Evolutionary conservation across 2,888 invertebrate species (phyloP), one percentile per base, ranked within the genome.

Genomic region (Drosophila greeni): DNA sequence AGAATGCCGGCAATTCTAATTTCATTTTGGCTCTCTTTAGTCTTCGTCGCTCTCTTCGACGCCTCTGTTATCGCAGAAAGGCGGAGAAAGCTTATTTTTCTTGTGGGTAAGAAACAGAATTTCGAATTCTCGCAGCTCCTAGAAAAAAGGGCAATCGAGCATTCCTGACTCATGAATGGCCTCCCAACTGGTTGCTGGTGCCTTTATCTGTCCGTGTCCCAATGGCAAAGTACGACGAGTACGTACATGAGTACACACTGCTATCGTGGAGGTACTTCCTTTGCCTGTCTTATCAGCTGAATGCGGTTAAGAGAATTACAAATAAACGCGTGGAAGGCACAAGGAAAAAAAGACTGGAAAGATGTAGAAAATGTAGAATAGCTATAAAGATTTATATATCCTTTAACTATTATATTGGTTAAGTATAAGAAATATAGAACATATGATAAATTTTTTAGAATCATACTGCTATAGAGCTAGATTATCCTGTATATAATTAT

Each of bases 131-230:
- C 57, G 24, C 31, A 55, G 57, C 55, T 75, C 70, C 74, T 74
- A 69, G 74, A 40, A 47, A 37, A 57, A 55, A 47, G 61, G 53
- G 65, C 60, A 52, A 56, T 57, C 42, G 42, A 45, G 23, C 66
- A 74, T 76, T 71, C 66, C 73, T 76, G 67, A 55, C 66, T 59
- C 76, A 76, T 66, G 64, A 61, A 45, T 31, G 55, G 66, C 52
- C 64, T 39, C 39, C 43, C 37, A 20, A 34, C 45, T 45, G 45
- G 29, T 45, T 18, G 62, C 39, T 64, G 26, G 34, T 60, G 62
- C 40, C 66, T 79, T 78, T 78, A 78, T 78, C 78, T 76, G 39
- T 31, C 40, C 48, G 40, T 54, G 53, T 57, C 47, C 48, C 39
- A 52, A 42, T 57, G 56, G 39, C 45, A 61, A 40, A 42, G 39